Evolutionary conservation across 2,888 invertebrate species (phyloP), one percentile per base, ranked within the genome.

Genomic region (Catocala fraxini): DNA sequence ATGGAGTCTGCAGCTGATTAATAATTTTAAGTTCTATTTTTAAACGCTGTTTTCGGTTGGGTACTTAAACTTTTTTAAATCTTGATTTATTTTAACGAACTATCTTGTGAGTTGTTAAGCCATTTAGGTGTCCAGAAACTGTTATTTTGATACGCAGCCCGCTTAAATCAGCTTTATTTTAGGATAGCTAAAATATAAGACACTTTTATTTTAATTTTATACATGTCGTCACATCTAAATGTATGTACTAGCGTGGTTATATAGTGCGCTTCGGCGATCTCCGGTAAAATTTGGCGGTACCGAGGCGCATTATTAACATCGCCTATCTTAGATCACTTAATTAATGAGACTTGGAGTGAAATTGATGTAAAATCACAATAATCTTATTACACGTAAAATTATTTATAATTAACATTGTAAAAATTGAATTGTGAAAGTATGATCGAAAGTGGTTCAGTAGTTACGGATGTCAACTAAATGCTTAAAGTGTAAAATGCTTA

Each of bases 161-260:
- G 58, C 51, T 56, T 3, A 33, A 34, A 59, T 51, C 57, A 74
- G 77, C 77, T 74, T 74, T 74, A 74, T 73, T 56, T 57, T 76
- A 73, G 65, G 7, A 11, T 59, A 56, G 11, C 0, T 75, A 64
- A 62, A 56, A 58, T 69, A 39, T 39, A 66, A 66, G 57, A 41
- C 33, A 42, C 41, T n/a, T 25, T 25, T 25, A 46, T 48, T 41
- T 42, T 39, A 51, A 55, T 46, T 65, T 59, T 58, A 11, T 33
- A 52, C 25, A 51, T 6, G n/a, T 39, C 15, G 45, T 46, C 45
- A 46, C 41, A n/a, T 48, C 3, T 10, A 34, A 6, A 39, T 39
- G 41, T 46, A 47, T 11, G 12, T 35, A 12, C n/a, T 6, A 51
- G 0, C 5, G 12, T 10, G 5, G 47, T 15, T 47, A 9, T 25